Base-by-base conservation (phyloP, 2,113 vertebrate species). In the Acrocephalus arundinaceus region DNA sequence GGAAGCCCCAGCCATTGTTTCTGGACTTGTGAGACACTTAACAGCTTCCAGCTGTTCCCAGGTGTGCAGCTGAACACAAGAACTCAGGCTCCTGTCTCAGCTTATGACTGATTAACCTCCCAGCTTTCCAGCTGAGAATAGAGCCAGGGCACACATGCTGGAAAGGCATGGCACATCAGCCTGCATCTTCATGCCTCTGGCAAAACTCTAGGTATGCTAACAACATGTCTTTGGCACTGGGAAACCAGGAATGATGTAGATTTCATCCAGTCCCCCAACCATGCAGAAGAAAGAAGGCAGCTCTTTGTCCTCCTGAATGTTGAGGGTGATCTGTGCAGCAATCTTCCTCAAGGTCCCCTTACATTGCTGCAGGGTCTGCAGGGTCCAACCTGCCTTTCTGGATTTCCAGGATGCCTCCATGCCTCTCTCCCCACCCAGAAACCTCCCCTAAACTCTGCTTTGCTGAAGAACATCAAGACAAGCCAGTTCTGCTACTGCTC, bases 301-400 rank as follows among this genome's bases (percentile, higher is more conserved):
- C 76, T 80, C 2, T 25, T 3, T 30, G 30, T 66, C 16, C 43
- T 65, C 35, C 9, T 66, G 46, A 3, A 7, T 23, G 27, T 8
- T 2, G 10, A 23, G 68, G 31, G 7, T 15, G 28, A 41, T 52
- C n/a, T 0, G 0, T 5, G 24, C 46, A 24, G 55, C 15, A 10
- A 25, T 22, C 15, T 73, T 65, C 37, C 43, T 68, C 57, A 12
- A 70, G 51, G 37, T 70, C 61, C 31, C 37, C 87, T 61, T 3
- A 24, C 65, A 1, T 58, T 33, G 92, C 90, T 83, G 81, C 66
- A 67, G 86, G 91, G 45, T 59, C 92, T 55, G 54, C 1, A 20
- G 93, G 89, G 86, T 91, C 94, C 72, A 90, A 93, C 94, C 85
- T 91, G 95, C 71, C 28, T 73, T 95, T 95, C 95, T 73, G 62